Evolutionary conservation across 2,888 invertebrate species (phyloP), one percentile per base, ranked within the genome.

Genomic region (Smittia aterrima): DNA sequence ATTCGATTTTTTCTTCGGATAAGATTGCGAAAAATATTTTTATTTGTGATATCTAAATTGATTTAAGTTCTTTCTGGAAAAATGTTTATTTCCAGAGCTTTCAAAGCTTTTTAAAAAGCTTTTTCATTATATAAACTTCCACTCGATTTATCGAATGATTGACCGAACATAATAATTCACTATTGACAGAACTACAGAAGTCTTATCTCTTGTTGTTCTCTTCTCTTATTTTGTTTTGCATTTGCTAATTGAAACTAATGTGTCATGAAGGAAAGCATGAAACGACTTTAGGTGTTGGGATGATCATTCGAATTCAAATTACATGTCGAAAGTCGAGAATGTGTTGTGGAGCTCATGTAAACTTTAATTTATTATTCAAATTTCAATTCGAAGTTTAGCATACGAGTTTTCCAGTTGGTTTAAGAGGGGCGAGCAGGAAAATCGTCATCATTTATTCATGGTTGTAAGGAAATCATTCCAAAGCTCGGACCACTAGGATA

Each of bases 311-410:
- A 3, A 64, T 27, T 27, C 64, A 4, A 64, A 27, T 18, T 58
- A 18, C 58, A 64, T 27, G 25, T 27, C n/a, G 25, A 24, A 27
- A 64, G 64, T 27, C 22, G 22, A 13, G n/a, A 58, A 58, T 27
- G 7, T 64, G 7, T 58, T 53, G 13, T 18, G 2, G 9, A n/a
- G 9, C 58, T 4, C 22, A 3, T 58, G 20, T 64, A 22, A 27
- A 64, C 64, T 64, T 64, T 27, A 64, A 64, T 64, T 64, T 64
- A 64, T 64, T 25, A 64, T 64, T 64, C 25, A 64, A 27, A 64
- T 27, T 64, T 64, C 64, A 27, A 64, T 64, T 64, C 64, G 25
- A 25, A n/a, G n/a, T n/a, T n/a, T n/a, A n/a, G n/a, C n/a, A n/a
- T n/a, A n/a, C 22, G 25, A 64, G 27, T 25, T 25, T 64, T 64